Base-by-base conservation (phyloP, 30 jellyfish, hydroid and myxozoan genomes). In the Nemopilema nomurai region DNA sequence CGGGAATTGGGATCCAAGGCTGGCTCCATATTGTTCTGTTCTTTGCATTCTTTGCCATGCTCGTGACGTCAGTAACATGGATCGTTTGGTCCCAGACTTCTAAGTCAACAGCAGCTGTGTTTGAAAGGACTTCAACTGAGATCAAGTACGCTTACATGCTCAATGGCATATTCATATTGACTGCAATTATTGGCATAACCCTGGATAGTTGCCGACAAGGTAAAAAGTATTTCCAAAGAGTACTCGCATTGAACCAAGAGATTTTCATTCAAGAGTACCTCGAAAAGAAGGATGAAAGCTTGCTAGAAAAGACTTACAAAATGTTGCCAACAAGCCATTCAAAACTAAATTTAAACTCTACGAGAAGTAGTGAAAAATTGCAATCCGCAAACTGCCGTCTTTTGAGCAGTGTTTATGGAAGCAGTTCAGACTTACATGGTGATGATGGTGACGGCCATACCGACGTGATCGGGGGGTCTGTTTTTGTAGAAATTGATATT, bases 11-110 rank as follows among this genome's bases (percentile, higher is more conserved):
- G n/a, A 70, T 87, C 24, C 87, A 87, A 68, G 96, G 96, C 31
- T 87, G 96, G 96, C 86, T 87, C 1, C 96, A 87, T 66, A 69
- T 87, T 23, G 86, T 87, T 8, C 62, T 87, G 77, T 87, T 87
- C 41, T 57, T 87, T 18, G 96, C 96, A 0, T 87, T 87, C 81
- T 53, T 77, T 21, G 81, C 96, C 23, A 87, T 87, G 96, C 74
- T 87, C 50, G 18, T 87, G 77, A 87, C 96, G 31, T 87, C 96
- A 26, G 74, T 87, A 67, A 75, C 90, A 19, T 87, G 96, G 96
- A 82, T 87, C 20, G 62, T 87, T 30, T 87, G 96, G 96, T 87
- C 96, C 90, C 96, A 87, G 86, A 87, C 96, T 49, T 87, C 96
- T 8, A 76, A 73, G 18, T 87, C 96, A 21, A 65, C 89, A 17